Base-by-base conservation (phyloP, 2,797 vertebrate species). In the Urosaurus nigricauda region DNA sequence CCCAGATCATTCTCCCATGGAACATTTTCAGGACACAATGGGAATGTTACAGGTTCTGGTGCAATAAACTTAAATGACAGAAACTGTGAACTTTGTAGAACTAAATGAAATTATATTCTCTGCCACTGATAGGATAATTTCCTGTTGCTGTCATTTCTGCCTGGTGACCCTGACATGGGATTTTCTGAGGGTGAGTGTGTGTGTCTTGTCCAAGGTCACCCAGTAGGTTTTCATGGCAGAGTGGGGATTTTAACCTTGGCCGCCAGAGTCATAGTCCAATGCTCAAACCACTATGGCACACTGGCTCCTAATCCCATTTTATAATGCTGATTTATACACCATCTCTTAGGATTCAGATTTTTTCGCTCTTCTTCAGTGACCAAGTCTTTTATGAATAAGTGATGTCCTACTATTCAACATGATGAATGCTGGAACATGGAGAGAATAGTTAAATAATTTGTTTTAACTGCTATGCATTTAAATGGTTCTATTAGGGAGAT, bases 401-500 rank as follows among this genome's bases (percentile, higher is more conserved):
- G 51, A 91, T 91, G 83, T 92, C 95, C 94, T 89, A 6, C 93
- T 83, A 96, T 95, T 95, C 96, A 94, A 26, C 90, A 78, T 92
- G 88, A 96, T 95, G 93, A 95, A 96, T 95, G 95, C 94, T 91
- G 83, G 87, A 89, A 93, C 93, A 92, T 85, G 91, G 77, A 90
- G 84, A 91, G 89, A 96, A 95, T 91, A 93, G 91, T 93, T 47
- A 94, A 94, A 94, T 94, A 92, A 92, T 95, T 96, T 93, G 87
- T 94, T 94, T 95, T 94, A 95, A 95, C 94, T 21, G 90, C 95
- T 94, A 96, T 97, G 96, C 96, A 97, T 97, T 97, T 97, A 97
- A 97, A 97, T 96, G 87, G 96, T 95, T 92, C 95, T 92, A 96
- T 97, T 97, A 97, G 56, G 89, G 91, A 91, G 92, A 91, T 94